Base-by-base conservation (phyloP, 2,888 invertebrate genomes). In the Chrysotoxum bicinctum region DNA sequence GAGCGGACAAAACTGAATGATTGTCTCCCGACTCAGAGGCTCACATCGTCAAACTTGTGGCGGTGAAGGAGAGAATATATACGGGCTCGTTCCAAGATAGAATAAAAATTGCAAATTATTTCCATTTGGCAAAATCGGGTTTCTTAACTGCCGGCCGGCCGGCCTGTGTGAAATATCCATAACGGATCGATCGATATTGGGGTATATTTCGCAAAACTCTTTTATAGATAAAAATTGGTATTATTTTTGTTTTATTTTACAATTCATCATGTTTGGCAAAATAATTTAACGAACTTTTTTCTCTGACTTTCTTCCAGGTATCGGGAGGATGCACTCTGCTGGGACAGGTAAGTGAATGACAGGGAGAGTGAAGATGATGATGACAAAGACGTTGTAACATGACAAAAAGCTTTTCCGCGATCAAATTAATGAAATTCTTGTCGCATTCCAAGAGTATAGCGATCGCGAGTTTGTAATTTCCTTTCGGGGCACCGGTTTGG, bases 261-360 rank as follows among this genome's bases (percentile, higher is more conserved):
- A 8, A 45, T 62, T 54, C 88, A 88, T 60, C 89, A 88, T 88
- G 88, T 88, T 81, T 77, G 78, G 72, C 81, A 87, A 66, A 88
- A 86, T 88, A 87, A 87, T 88, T 88, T 88, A 88, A 88, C 80
- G 16, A 75, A 43, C 45, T 81, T 87, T 80, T 80, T 32, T 79
- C 76, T 87, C n/a, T 70, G 60, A 82, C 82, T 92, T 92, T 50
- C 92, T 87, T 95, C 87, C 95, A 97, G 97, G 93, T 97, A 97
- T 92, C 95, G 97, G 87, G 97, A 97, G 88, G 97, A 97, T 88
- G 95, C 97, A 21, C 93, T 97, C 62, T 97, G 97, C 92, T 97
- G 97, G 97, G 97, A 97, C 93, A 95, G 97, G 97, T 97, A 94
- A 94, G 93, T 86, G 52, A 73, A 60, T 30, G 68, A 85, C 60